Evolutionary conservation across 2,113 vertebrate genomes (phyloP).

Genomic region (Bujurquina vittata): DNA sequence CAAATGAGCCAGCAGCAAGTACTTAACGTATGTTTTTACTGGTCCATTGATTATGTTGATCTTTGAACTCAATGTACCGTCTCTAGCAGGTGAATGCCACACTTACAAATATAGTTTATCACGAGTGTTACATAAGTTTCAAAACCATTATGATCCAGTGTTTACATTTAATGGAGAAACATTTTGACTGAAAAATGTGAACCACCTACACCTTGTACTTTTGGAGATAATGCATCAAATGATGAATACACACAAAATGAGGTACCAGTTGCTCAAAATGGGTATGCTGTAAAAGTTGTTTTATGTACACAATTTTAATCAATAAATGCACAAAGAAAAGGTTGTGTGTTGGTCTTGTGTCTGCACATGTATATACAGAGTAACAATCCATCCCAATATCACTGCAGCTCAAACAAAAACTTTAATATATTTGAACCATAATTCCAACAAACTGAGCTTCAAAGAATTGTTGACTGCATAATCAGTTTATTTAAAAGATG

Average conservation of each 20-base stretch:
- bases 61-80: neutral
- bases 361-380: neutral
- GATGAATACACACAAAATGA: neutral
- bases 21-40: neutral
- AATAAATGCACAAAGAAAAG: conserved; percentile 41
- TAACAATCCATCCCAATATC: neutral
- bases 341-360: conserved; percentile 38
- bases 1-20: neutral
- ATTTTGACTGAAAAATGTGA: neutral
- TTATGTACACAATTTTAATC: neutral
- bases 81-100: neutral
- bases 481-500: conserved; percentile 14
- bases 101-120: neutral
- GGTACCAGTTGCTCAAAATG: neutral
- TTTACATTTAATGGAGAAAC: neutral
- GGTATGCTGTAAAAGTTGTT: neutral
- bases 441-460: neutral
- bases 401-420: neutral
- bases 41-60: neutral
- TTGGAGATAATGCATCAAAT: neutral
- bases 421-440: neutral
- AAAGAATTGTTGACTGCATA: neutral
- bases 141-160: neutral
- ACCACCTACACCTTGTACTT: neutral
- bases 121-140: neutral